Evolutionary conservation across 2,888 invertebrate genomes (phyloP).

Genomic region (Drosophila aldrichi): DNA sequence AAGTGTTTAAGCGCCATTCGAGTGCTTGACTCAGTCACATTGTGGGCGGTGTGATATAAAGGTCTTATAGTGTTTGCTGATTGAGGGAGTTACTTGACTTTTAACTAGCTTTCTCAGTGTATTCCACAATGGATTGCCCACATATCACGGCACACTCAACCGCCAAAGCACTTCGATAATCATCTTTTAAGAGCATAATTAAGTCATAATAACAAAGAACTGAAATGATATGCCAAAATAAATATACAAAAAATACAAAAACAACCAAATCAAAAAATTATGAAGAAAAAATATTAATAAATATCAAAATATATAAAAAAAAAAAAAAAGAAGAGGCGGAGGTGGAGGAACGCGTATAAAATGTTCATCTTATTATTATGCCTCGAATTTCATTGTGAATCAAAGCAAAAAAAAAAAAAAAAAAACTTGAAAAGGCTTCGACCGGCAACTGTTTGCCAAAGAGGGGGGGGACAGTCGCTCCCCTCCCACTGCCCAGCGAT

Average conservation of each 20-base stretch:
- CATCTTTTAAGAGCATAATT: slow-evolving; percentile 76
- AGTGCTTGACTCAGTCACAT: neutral
- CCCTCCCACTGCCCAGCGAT: neutral
- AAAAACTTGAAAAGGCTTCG: slow-evolving; percentile 66
- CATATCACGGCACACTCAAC: slow-evolving; percentile 44
- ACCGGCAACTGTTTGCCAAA: slow-evolving; percentile 58
- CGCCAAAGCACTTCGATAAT: slow-evolving; percentile 43
- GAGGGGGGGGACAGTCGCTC: neutral
- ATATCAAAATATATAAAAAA: slow-evolving; percentile 13
- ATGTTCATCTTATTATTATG: slow-evolving; percentile 77
- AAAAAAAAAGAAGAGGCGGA: slow-evolving; percentile 6
- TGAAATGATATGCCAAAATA: slow-evolving; percentile 57
- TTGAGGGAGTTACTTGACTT: neutral
- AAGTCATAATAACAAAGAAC: slow-evolving; percentile 71
- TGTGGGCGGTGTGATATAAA: neutral
- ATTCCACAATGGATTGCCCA: neutral
- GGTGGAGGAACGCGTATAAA: slow-evolving; percentile 53
- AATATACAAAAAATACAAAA: slow-evolving; percentile 27
- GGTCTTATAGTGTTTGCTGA: neutral
- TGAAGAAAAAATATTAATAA: slow-evolving; percentile 26
- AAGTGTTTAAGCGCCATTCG: neutral
- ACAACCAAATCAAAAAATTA: slow-evolving; percentile 22
- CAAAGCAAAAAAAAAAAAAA: slow-evolving; percentile 52
- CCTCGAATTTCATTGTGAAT: slow-evolving; percentile 70
- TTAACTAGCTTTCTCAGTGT: slow-evolving; percentile 3